Conservation (phyloP, 2,797 vertebrate species). For the Tokudaia tokunoshimensis region DNA sequence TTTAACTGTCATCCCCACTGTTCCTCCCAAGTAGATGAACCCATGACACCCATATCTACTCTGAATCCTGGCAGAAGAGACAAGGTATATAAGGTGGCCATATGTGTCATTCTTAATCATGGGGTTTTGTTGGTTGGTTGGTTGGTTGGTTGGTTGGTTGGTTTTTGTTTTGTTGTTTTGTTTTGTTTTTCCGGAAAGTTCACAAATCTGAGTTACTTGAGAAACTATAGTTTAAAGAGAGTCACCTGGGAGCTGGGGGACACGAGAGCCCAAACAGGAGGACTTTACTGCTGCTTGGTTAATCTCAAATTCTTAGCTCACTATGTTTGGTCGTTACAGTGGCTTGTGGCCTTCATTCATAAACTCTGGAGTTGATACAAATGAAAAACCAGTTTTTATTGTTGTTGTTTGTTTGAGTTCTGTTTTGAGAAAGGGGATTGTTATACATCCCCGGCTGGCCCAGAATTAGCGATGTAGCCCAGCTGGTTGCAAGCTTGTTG, state of each 20-base stretch:
- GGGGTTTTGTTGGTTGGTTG: neutral
- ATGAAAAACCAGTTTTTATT: neutral
- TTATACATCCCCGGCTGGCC: neutral
- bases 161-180: neutral
- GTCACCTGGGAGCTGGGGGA: neutral
- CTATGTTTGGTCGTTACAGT: neutral
- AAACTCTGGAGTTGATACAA: conserved; percentile 31
- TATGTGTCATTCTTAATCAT: neutral
- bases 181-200: neutral
- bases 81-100: neutral
- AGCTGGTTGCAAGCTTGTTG: neutral
- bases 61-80: neutral
- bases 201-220: conserved; percentile 30
- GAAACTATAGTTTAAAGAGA: neutral
- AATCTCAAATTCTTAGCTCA: neutral
- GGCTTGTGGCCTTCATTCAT: neutral
- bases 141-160: neutral
- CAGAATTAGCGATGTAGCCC: neutral
- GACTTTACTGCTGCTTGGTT: neutral
- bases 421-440: neutral
- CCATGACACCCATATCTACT: neutral
- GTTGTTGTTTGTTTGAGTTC: neutral
- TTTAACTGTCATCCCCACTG: neutral
- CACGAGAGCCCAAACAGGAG: neutral
- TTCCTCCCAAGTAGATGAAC: neutral